Evolutionary conservation across 92 coral and sea anemone genomes (phyloP), one percentile per base, ranked within the genome.

Genomic region (Epizoanthus ramosus): DNA sequence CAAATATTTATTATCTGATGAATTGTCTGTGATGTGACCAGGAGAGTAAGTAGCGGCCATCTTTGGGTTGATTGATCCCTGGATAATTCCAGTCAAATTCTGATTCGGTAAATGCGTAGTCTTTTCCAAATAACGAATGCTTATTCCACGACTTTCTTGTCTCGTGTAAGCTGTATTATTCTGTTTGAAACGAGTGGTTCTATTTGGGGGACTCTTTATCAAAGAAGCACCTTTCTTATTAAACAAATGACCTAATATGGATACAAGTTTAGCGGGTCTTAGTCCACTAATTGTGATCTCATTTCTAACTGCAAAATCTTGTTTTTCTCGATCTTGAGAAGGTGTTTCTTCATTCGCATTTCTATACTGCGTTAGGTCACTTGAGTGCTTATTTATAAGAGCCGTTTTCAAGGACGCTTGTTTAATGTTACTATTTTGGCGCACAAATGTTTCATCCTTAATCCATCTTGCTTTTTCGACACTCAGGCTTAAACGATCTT

Each of bases 61-160:
- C 14, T 39, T 76, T n/a, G 56, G n/a, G 35, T 59, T 76, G 23
- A 76, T 59, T 59, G 37, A 35, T 76, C 81, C 81, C 43, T 76
- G 70, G 13, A 59, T 76, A 14, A 58, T 19, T 0, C 67, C 57
- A 37, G 33, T 21, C 9, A 35, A 10, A 4, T 59, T 58, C 41
- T 52, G 35, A 19, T 25, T 76, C 39, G 31, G 43, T 0, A 15
- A 56, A 17, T 31, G 12, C 3, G 50, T 6, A 0, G 23, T 43
- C 5, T 12, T 41, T 13, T 3, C 52, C 57, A 24, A 18, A 10
- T 31, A 12, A 21, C 19, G 8, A 8, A 18, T 57, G 39, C n/a
- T 58, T 16, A 8, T 57, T 25, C 8, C n/a, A 65, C 25, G 8
- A 0, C 43, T 67, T 33, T 67, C 39, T 14, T 4, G 8, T 67